Percentiles rank a stretch among this genome's conserved stretches.
Conservation (phyloP, 1,140 invertebrate genomes). For the Cherax destructor region DNA sequence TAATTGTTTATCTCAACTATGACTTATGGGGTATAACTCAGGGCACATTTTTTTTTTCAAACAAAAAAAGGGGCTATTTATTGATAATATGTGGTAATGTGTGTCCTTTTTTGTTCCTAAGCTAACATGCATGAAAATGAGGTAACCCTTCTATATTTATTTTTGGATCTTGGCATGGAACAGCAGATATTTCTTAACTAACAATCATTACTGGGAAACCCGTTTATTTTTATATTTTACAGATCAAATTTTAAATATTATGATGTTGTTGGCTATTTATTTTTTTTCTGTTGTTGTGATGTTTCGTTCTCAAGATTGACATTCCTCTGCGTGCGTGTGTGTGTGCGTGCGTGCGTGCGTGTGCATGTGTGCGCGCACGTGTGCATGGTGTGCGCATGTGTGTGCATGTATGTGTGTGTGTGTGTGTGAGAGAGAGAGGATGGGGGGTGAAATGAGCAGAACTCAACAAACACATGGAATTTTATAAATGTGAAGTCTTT, state of each 20-base stretch:
- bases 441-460: background rate
- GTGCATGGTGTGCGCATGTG: no score
- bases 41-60: no score
- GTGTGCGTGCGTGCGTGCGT: no score
- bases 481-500: background rate
- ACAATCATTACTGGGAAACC: slow-evolving; percentile 32
- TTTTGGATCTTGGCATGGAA: slow-evolving; percentile 56
- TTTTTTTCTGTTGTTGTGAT: slow-evolving; percentile 1
- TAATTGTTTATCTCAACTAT: no score
- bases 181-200: slow-evolving; percentile 48
- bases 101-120: background rate
- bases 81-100: background rate
- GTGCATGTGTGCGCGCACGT: no score
- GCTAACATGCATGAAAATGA: slow-evolving; percentile 43
- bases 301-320: background rate
- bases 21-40: no score
- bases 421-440: no score
- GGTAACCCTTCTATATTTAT: slow-evolving; percentile 29
- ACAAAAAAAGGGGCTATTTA: no score
- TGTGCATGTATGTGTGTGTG: no score
- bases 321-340: background rate
- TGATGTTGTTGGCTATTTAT: background rate
- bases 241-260: background rate
- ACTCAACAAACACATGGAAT: background rate
- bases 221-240: slow-evolving; percentile 1